Evolutionary conservation across 53 echinoderm and acorn worm species (phyloP).

Genomic region (Temnopleurus reevesii): DNA sequence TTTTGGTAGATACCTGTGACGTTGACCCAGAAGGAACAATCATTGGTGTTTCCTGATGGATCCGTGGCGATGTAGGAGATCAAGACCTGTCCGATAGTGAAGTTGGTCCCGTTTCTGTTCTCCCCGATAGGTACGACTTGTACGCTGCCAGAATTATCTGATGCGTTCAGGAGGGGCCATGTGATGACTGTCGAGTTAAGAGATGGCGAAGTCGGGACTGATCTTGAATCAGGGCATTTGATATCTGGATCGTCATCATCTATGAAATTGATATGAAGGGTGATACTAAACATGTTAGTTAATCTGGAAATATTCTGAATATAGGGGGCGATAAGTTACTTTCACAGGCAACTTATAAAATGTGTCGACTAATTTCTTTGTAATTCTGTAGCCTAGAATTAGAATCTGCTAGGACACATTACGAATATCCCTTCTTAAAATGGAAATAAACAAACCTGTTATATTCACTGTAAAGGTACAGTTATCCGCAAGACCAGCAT

Average conservation of each 20-base stretch:
- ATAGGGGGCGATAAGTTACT: not conserved
- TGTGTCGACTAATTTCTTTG: too few relatives aligned
- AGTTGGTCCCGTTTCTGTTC: slow-evolving; percentile 4
- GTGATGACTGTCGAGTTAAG: not conserved
- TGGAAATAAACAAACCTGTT: not conserved
- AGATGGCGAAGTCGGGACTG: not conserved
- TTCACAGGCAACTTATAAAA: too few relatives aligned
- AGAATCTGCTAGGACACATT: too few relatives aligned
- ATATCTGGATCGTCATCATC: not conserved
- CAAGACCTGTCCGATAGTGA: not conserved
- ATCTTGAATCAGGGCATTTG: not conserved
- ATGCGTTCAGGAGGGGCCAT: not conserved
- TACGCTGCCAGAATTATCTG: not conserved
- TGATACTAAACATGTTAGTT: too few relatives aligned
- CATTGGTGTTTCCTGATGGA: slow-evolving; percentile 3
- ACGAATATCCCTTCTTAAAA: not conserved
- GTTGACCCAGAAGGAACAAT: not conserved
- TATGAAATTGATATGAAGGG: too few relatives aligned
- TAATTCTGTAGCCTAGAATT: too few relatives aligned
- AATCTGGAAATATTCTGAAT: too few relatives aligned
- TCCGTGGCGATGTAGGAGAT: not conserved
- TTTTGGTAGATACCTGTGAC: slow-evolving; percentile 23
- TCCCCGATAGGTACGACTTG: not conserved
- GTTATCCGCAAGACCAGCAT: not conserved
- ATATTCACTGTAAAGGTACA: not conserved